phyloP scores from a whole-genome alignment of 2,113 vertebrate genomes.

The Phylloscopus trochilus region DNA sequence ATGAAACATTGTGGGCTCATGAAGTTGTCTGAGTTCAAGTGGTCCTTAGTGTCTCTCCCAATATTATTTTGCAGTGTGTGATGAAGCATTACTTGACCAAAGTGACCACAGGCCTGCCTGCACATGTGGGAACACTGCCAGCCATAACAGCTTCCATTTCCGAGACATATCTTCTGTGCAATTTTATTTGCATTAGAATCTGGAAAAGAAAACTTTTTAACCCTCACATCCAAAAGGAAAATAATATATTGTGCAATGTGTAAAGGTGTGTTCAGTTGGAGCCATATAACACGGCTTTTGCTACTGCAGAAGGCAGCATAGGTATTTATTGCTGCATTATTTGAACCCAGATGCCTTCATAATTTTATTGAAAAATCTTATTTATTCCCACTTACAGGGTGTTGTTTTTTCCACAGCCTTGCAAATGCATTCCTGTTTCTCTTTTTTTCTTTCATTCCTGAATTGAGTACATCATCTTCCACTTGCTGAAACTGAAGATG shows the following conservation, averaged over 20 bases:
- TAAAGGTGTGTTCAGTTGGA: neutral
- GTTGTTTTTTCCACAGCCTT: neutral
- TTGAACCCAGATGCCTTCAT: neutral
- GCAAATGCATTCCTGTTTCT: neutral
- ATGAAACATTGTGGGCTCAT: neutral
- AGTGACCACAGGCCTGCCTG: neutral
- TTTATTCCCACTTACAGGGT: neutral
- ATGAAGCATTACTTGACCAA: neutral
- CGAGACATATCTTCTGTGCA: neutral
- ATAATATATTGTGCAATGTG: neutral
- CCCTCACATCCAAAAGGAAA: neutral
- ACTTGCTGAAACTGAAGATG: neutral
- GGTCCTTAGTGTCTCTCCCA: neutral
- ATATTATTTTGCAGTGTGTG: neutral
- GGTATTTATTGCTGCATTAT: neutral
- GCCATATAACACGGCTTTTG: rapidly evolving
- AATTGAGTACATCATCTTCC: neutral
- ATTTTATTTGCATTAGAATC: neutral
- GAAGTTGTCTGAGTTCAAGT: neutral
- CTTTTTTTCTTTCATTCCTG: neutral
- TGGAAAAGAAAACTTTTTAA: neutral
- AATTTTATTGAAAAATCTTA: neutral
- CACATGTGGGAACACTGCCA: neutral
- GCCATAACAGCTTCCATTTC: neutral
- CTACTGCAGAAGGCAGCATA: neutral